Evolutionary conservation across 2,797 vertebrate genomes (phyloP).

Genomic region (Sebastes trivittatus): DNA sequence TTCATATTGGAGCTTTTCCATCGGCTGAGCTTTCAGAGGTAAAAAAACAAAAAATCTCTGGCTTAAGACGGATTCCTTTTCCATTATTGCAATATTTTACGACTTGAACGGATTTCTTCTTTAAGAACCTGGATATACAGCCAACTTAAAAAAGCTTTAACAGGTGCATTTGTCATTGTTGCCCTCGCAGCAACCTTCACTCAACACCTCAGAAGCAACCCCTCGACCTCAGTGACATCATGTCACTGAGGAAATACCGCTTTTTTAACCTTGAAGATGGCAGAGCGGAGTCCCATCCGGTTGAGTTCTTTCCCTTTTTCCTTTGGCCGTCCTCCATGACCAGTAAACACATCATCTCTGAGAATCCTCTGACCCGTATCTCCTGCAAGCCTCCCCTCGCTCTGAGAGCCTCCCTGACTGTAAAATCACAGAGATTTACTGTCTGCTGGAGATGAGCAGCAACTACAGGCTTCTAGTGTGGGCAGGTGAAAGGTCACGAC

Average conservation of each 20-base stretch:
- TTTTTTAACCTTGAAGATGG: conserved; percentile 1
- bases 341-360: conserved; percentile 53
- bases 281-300: conserved; percentile 21
- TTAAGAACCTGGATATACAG: background rate
- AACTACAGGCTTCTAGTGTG: conserved; percentile 42
- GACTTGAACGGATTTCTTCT: background rate
- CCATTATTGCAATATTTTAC: background rate
- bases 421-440: conserved; percentile 67
- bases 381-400: conserved; percentile 36
- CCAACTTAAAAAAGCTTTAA: background rate
- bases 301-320: conserved; percentile 2
- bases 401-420: conserved; percentile 35
- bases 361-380: conserved; percentile 54
- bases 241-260: conserved; percentile 4
- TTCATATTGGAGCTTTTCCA: conserved; percentile 28
- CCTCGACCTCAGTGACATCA: conserved; percentile 1
- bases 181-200: background rate
- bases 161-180: conserved; percentile 23
- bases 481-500: conserved; percentile 59
- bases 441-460: conserved; percentile 48
- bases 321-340: conserved; percentile 30
- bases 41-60: background rate
- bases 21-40: background rate
- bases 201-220: conserved; percentile 8
- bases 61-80: conserved; percentile 1